Base-by-base conservation (phyloP, 2,797 vertebrate species). In the Amazona finschi region DNA sequence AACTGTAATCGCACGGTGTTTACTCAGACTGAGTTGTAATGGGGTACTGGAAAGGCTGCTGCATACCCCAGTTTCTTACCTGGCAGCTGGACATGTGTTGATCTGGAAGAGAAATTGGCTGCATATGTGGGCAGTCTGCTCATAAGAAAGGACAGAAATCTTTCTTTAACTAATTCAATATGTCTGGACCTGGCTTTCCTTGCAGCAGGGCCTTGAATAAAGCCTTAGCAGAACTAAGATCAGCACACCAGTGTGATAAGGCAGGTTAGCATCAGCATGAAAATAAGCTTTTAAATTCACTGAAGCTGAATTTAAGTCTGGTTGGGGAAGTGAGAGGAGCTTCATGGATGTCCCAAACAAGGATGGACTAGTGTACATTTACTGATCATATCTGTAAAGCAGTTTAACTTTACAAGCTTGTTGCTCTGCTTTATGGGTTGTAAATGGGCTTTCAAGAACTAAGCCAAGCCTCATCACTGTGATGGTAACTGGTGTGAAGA, bases 1-100 rank as follows among this genome's bases (percentile, higher is more conserved):
- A 31, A 6, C 21, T 25, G 12, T 16, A 30, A 4, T 24, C 47
- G 21, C 19, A 21, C 8, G 5, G 5, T 0, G 1, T 31, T 47
- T 86, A 16, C 10, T 75, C 38, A 24, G 28, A 2, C 14, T 14
- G 36, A n/a, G 49, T 24, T 46, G 18, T n/a, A 31, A 20, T 28
- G 33, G 86, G 50, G 50, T 41, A 13, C 31, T 49, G 31, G 38
- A 77, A 79, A 38, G 13, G 38, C 60, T 67, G 80, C 64, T 79
- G 20, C 28, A 4, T 75, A 4, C 9, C 5, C 7, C 16, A 9
- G 9, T 53, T 66, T 46, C 64, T 66, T 75, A 55, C 9, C 12
- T 81, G n/a, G n/a, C 8, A 41, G 31, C 46, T 67, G 50, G 49
- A 31, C 5, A 1, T 43, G 8, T n/a, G 28, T 55, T 57, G 38